A percentile compares a stretch with the other conserved stretches of the same genome.
phyloP scores from a whole-genome alignment of 2,113 vertebrate genomes.

The Carlito syrichta region DNA sequence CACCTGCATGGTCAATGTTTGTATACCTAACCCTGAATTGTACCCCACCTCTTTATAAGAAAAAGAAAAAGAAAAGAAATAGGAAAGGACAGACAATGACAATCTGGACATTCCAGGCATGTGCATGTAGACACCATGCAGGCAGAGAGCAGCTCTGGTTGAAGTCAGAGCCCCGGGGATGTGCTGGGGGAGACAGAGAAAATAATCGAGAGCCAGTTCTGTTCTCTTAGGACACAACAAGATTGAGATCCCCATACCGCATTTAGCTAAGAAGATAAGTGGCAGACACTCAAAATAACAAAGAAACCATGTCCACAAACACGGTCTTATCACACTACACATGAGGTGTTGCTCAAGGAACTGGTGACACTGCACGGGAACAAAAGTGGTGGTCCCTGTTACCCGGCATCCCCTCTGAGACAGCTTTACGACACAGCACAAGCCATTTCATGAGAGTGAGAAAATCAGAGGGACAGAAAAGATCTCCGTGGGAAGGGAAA shows the following conservation, averaged over 20 bases:
- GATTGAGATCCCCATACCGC: background rate
- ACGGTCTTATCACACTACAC: background rate
- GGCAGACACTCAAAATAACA: background rate
- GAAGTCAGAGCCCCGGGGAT: background rate
- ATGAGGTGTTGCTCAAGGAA: background rate
- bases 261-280: background rate
- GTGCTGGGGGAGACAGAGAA: fast-evolving
- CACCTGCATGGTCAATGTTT: too few species aligned
- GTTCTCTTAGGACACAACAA: background rate
- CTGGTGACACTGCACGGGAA: background rate
- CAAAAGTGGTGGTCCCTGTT: background rate
- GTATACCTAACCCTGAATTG: too few species aligned
- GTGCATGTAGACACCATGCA: background rate
- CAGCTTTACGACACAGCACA: background rate
- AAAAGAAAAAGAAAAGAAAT: too few species aligned
- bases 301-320: background rate
- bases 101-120: background rate
- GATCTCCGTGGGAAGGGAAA: background rate
- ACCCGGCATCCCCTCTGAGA: background rate
- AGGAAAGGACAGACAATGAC: background rate
- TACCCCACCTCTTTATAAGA: too few species aligned
- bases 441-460: background rate
- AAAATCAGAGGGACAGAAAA: too few species aligned
- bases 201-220: background rate
- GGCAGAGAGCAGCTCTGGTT: background rate